These are phyloP conservation scores for Belonocnema kinseyi DNA, from an alignment of 1,140 invertebrate genomes.

Conservation along the genomic window DNA sequence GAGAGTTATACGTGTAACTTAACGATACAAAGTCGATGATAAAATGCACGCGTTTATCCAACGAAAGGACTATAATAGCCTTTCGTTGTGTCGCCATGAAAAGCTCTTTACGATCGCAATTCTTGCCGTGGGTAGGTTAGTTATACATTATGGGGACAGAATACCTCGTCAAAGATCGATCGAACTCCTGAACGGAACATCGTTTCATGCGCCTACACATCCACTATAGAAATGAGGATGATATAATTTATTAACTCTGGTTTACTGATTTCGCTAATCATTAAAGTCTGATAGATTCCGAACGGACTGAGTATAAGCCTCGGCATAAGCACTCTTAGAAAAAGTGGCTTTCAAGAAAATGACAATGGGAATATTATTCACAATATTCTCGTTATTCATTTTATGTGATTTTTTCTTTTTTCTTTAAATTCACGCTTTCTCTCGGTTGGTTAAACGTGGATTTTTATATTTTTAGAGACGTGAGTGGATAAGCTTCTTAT, in stretches of 20 bases:
- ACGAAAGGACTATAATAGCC: slow-evolving; percentile 23
- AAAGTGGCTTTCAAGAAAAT: not conserved
- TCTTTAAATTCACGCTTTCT: not conserved
- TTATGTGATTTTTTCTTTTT: not conserved
- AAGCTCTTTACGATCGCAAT: slow-evolving; percentile 25
- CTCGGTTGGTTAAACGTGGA: not conserved
- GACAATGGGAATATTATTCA: not conserved
- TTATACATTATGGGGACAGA: slow-evolving; percentile 21
- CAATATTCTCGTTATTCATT: not conserved
- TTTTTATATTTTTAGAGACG: slow-evolving; percentile 1
- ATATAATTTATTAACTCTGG: not conserved
- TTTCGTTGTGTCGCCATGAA: slow-evolving; percentile 26
- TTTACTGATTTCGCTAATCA: not conserved
- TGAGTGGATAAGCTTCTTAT: slow-evolving; percentile 14
- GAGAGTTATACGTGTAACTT: slow-evolving; percentile 40
- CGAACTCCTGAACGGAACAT: not conserved
- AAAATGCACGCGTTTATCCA: slow-evolving; percentile 30
- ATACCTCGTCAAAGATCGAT: slow-evolving; percentile 17
- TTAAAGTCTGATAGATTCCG: not conserved
- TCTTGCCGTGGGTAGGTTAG: slow-evolving; percentile 21
- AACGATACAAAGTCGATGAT: slow-evolving; percentile 31
- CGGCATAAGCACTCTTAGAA: slow-evolving; percentile 14
- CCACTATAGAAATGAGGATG: not conserved
- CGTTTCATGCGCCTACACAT: not conserved
- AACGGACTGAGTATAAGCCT: not conserved